Evolutionary conservation across 53 echinoderm and acorn worm species (phyloP).

Genomic region (Astropecten irregularis): DNA sequence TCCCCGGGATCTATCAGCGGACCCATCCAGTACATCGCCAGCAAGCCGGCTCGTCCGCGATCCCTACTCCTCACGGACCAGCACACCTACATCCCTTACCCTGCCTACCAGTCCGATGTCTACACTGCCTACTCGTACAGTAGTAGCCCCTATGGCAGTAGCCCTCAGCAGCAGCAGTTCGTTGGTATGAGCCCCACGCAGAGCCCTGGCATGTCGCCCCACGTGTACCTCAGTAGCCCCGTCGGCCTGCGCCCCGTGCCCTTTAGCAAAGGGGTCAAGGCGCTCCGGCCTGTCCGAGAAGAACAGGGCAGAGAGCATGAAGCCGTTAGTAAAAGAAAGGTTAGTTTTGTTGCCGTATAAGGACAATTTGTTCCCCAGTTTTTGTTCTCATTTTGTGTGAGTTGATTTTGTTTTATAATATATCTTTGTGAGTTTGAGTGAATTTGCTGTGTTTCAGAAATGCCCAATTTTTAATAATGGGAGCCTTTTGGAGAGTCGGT

Average conservation of each 20-base stretch:
- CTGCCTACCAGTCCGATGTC: slow-evolving; percentile 14
- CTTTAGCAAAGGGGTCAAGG: slow-evolving; percentile 50
- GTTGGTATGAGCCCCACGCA: slow-evolving; percentile 44
- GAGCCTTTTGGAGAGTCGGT: too few species aligned
- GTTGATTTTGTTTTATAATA: not conserved
- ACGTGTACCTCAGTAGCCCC: slow-evolving; percentile 61
- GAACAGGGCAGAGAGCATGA: slow-evolving; percentile 52
- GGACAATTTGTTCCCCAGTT: not conserved
- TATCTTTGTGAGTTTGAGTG: not conserved
- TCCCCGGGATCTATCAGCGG: slow-evolving; percentile 56
- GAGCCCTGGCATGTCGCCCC: slow-evolving; percentile 21
- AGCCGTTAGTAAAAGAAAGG: slow-evolving; percentile 34
- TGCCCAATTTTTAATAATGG: too few species aligned
- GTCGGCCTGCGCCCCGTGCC: slow-evolving; percentile 44
- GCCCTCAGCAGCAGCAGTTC: slow-evolving; percentile 28
- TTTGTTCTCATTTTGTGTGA: not conserved
- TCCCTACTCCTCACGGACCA: slow-evolving; percentile 41
- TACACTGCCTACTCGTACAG: not conserved
- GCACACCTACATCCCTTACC: slow-evolving; percentile 19
- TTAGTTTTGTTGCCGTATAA: not conserved
- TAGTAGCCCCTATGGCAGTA: slow-evolving; percentile 17
- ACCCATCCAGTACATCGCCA: slow-evolving; percentile 6
- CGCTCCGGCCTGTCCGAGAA: slow-evolving; percentile 62
- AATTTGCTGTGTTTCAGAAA: too few species aligned
- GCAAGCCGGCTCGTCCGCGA: slow-evolving; percentile 50